A percentile compares a stretch with the other conserved stretches of the same genome.
These are phyloP conservation scores for Rhadina sibilatrix DNA, from an alignment of 2,113 vertebrate genomes.

Conservation along the genomic window DNA sequence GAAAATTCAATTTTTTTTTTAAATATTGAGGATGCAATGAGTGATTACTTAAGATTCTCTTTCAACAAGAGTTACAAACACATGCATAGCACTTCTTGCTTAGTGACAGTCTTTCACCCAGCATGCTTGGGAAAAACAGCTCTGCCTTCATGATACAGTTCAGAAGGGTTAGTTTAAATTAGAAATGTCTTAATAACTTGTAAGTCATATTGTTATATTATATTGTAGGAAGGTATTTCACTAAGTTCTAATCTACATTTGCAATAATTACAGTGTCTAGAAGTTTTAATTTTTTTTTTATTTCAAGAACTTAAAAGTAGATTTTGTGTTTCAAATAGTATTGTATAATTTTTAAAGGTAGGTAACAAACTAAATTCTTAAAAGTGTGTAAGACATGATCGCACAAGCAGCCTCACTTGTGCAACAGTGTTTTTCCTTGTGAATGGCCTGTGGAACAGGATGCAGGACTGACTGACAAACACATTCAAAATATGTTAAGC, in stretches of 20 bases:
- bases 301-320: neutral
- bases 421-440: neutral
- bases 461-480: neutral
- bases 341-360: neutral
- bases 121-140: neutral
- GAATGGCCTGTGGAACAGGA: neutral
- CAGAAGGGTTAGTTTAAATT: neutral
- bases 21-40: neutral
- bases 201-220: neutral
- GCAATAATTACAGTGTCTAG: neutral
- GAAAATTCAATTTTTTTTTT: neutral
- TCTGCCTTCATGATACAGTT: neutral
- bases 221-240: neutral
- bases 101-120: slow-evolving; percentile 7
- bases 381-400: neutral
- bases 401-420: neutral
- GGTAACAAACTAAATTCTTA: neutral
- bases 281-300: neutral
- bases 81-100: neutral
- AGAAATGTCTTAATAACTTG: neutral
- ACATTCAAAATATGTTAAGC: neutral
- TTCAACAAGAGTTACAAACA: neutral
- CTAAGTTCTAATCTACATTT: neutral
- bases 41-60: neutral
- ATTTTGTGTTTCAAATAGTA: neutral